Percentiles rank a stretch among this genome's conserved stretches.
Conservation (phyloP, 2,888 invertebrate genomes). For the Tenodera sinensis region DNA sequence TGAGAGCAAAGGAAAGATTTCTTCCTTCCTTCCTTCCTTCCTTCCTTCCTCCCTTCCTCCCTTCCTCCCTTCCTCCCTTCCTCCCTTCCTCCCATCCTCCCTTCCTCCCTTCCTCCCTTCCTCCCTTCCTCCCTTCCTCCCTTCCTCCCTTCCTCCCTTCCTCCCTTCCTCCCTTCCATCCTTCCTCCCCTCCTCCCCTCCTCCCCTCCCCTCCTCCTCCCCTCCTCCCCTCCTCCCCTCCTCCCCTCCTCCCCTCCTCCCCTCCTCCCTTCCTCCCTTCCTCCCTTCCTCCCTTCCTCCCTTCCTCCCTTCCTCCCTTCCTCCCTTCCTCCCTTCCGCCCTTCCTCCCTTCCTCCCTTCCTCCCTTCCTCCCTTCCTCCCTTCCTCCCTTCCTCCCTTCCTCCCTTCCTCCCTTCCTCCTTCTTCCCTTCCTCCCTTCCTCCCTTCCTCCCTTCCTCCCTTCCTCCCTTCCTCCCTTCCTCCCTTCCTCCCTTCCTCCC, state of each 20-base stretch:
- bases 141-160: neutral
- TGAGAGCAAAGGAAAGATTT: no score
- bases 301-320: neutral
- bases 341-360: neutral
- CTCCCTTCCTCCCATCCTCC: no score
- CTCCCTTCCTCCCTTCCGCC: neutral
- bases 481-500: neutral
- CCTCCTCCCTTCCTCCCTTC: neutral
- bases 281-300: neutral
- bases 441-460: neutral
- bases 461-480: neutral
- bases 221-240: neutral
- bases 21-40: no score
- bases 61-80: no score
- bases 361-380: neutral
- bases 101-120: neutral
- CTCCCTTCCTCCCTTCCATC: no score
- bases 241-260: neutral
- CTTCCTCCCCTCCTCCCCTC: neutral
- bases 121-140: neutral
- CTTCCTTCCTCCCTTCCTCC: no score
- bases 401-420: neutral
- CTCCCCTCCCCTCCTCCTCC: neutral
- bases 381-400: neutral
- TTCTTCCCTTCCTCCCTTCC: no score